Percentiles rank a stretch among this genome's conserved stretches.
Evolutionary conservation across 2,888 invertebrate species (phyloP).

Genomic region (Xylota sylvarum): DNA sequence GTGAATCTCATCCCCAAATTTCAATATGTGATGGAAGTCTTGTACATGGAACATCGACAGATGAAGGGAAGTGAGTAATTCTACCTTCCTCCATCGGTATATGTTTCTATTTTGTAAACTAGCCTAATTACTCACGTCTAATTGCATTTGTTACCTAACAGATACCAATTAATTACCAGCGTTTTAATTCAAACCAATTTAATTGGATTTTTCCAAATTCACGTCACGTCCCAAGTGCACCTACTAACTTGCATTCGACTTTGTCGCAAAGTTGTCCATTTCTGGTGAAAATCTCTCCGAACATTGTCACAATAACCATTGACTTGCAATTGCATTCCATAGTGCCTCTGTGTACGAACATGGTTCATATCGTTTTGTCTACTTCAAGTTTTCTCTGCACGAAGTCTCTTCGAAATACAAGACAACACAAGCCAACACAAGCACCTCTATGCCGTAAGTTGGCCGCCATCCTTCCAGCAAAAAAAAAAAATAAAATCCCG

Average conservation of each 20-base stretch:
- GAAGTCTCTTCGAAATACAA: no score
- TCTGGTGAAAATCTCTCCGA: constrained; percentile 42
- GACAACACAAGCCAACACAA: constrained; percentile 18
- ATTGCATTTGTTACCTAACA: not conserved
- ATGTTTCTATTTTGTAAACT: not conserved
- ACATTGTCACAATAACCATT: not conserved
- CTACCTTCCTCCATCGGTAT: no score
- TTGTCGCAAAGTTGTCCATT: constrained; percentile 46
- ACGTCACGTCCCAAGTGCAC: constrained; percentile 71
- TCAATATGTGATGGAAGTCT: no score
- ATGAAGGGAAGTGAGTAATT: no score
- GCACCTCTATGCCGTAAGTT: constrained; percentile 37
- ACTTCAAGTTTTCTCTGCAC: constrained; percentile 46
- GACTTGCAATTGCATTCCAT: constrained; percentile 41
- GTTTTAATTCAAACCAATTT: constrained; percentile 18
- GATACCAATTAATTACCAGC: not conserved
- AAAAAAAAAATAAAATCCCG: not conserved
- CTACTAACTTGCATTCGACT: constrained; percentile 70
- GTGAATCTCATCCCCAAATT: no score
- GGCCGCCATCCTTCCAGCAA: constrained; percentile 32
- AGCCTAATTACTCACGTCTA: not conserved
- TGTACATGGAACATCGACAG: no score
- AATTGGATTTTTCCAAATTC: constrained; percentile 33
- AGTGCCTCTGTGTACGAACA: constrained; percentile 16
- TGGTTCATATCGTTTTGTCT: constrained; percentile 18